These are phyloP conservation scores for Scaptodrosophila lebanonensis DNA, from an alignment of 1,140 invertebrate genomes.

Conservation along the genomic window DNA sequence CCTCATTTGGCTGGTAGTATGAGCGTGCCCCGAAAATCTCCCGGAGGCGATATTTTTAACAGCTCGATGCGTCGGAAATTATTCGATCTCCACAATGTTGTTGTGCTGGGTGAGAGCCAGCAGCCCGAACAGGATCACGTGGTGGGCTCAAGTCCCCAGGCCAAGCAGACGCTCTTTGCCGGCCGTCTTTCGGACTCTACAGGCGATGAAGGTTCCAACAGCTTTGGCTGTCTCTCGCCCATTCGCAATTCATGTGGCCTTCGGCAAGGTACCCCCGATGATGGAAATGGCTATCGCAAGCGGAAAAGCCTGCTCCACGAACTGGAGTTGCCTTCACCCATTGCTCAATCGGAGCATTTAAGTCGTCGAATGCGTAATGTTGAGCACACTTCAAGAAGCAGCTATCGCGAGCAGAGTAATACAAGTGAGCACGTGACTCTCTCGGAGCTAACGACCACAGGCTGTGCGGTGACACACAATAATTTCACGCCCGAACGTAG, in stretches of 20 bases:
- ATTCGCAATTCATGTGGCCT: slow-evolving; percentile 60
- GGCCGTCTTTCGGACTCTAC: slow-evolving; percentile 60
- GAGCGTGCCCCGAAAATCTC: slow-evolving; percentile 7
- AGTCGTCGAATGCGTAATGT: slow-evolving; percentile 33
- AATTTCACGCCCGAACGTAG: slow-evolving; percentile 67
- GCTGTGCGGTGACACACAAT: slow-evolving; percentile 11
- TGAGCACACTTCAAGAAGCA: slow-evolving; percentile 18
- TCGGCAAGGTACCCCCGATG: slow-evolving; percentile 43
- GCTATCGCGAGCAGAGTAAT: slow-evolving; percentile 10
- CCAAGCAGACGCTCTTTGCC: slow-evolving; percentile 54
- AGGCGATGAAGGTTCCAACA: slow-evolving; percentile 46
- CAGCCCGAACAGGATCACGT: slow-evolving; percentile 11
- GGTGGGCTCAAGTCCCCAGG: slow-evolving; percentile 61
- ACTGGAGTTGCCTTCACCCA: slow-evolving; percentile 54
- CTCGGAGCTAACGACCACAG: slow-evolving; percentile 33
- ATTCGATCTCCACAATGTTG: slow-evolving; percentile 61
- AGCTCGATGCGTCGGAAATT: slow-evolving; percentile 69
- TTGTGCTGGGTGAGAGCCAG: slow-evolving; percentile 54
- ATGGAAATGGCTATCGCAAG: slow-evolving; percentile 32
- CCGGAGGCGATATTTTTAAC: slow-evolving; percentile 41
- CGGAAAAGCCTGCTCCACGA: slow-evolving; percentile 47
- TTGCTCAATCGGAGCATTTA: slow-evolving; percentile 52
- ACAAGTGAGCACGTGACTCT: slow-evolving; percentile 28
- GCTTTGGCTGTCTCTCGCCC: slow-evolving; percentile 68
- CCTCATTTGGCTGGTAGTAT: slow-evolving; percentile 62